These are phyloP conservation scores for Eidolon dupreanum DNA, from an alignment of 2,797 vertebrate genomes.

Conservation along the genomic window DNA sequence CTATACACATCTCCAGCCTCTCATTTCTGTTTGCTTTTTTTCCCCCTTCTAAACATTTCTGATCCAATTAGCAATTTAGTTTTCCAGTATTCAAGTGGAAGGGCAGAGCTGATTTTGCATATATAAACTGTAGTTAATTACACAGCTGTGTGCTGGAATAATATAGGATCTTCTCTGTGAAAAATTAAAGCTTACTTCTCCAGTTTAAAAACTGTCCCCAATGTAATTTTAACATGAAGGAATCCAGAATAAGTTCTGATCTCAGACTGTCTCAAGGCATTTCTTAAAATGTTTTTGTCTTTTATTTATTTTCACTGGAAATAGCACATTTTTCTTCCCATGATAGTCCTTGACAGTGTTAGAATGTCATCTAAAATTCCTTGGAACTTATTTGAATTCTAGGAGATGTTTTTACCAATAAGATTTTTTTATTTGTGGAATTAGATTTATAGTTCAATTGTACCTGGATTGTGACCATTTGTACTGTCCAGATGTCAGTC, in stretches of 20 bases:
- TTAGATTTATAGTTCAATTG: neutral
- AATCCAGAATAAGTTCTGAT: neutral
- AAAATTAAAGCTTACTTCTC: constrained; percentile 24
- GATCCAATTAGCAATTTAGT: constrained; percentile 41
- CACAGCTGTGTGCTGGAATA: constrained; percentile 42
- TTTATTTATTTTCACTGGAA: constrained; percentile 41
- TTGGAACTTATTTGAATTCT: constrained; percentile 18
- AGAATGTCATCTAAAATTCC: constrained; percentile 38
- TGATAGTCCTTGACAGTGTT: neutral
- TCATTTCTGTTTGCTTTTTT: neutral
- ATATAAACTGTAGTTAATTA: constrained; percentile 47
- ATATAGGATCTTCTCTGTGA: neutral
- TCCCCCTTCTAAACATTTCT: constrained; percentile 32
- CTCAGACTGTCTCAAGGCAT: neutral
- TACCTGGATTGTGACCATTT: neutral
- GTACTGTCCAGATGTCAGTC: neutral
- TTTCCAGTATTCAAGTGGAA: constrained; percentile 53
- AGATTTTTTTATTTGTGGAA: neutral
- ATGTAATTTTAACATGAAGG: constrained; percentile 53
- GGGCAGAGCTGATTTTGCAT: constrained; percentile 46
- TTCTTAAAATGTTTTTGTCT: constrained; percentile 17
- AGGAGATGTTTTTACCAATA: neutral
- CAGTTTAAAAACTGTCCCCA: constrained; percentile 15
- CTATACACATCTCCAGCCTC: neutral
- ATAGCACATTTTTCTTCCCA: neutral